Percentiles rank a stretch among this genome's conserved stretches.
phyloP scores from a whole-genome alignment of 2,797 vertebrate genomes.

The Hylomyscus alleni region DNA sequence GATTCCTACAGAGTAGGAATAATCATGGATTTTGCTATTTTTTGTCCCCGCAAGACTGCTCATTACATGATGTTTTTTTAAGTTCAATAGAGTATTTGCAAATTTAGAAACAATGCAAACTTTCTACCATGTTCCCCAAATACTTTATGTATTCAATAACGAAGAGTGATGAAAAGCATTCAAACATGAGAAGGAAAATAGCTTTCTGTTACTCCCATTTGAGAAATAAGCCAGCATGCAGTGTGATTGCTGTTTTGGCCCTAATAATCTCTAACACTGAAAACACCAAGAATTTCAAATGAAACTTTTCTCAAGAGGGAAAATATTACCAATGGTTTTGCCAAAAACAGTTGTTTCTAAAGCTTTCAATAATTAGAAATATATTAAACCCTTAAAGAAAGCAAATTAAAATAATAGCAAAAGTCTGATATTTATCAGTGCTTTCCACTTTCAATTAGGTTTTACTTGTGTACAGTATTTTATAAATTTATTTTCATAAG shows the following conservation, averaged over 20 bases:
- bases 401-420: conserved; percentile 64
- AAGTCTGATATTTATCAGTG: conserved; percentile 48
- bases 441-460: background rate
- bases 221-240: conserved; percentile 39
- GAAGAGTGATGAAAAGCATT: conserved; percentile 58
- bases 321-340: conserved; percentile 57
- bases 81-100: conserved; percentile 63
- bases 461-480: conserved; percentile 67
- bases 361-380: conserved; percentile 59
- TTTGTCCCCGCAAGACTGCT: background rate
- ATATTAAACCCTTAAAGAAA: conserved; percentile 54
- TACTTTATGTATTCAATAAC: conserved; percentile 60
- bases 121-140: conserved; percentile 58
- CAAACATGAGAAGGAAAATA: conserved; percentile 63
- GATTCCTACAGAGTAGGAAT: background rate
- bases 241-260: conserved; percentile 65
- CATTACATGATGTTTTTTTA: background rate
- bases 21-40: background rate
- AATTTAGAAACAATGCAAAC: conserved; percentile 39
- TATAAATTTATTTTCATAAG: conserved; percentile 41
- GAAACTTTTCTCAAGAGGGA: conserved; percentile 61
- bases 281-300: conserved; percentile 79
- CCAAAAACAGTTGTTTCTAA: conserved; percentile 60
- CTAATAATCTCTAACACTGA: conserved; percentile 62
- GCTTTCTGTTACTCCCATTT: conserved; percentile 54